These are phyloP conservation scores for Sitophilus oryzae DNA, from an alignment of 1,140 invertebrate genomes.

Conservation along the genomic window DNA sequence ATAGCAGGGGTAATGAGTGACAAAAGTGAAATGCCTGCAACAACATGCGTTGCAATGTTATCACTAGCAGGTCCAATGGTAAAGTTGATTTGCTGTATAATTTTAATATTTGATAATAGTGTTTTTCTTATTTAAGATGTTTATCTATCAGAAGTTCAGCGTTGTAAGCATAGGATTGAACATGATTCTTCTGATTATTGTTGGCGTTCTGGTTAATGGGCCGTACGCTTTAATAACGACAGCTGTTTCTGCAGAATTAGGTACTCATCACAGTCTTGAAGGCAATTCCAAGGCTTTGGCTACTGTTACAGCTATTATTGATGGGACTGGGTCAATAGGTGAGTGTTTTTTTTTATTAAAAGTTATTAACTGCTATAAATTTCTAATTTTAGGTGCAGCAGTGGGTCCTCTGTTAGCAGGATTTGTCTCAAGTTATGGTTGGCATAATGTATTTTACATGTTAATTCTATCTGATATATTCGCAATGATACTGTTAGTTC, in stretches of 20 bases:
- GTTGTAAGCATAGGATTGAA: constrained; percentile 56
- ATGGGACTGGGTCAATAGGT: constrained; percentile 91
- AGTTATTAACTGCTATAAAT: not conserved
- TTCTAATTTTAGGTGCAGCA: constrained; percentile 64
- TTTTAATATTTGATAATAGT: constrained; percentile 1
- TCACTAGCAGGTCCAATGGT: constrained; percentile 76
- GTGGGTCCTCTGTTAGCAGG: constrained; percentile 86
- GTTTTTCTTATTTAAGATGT: constrained; percentile 55
- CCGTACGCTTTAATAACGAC: constrained; percentile 95
- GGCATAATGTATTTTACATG: constrained; percentile 90
- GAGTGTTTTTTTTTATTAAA: constrained; percentile 25
- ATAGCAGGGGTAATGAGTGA: constrained; percentile 82
- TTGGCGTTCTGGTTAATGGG: constrained; percentile 85
- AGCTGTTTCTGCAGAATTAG: constrained; percentile 89
- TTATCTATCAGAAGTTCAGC: constrained; percentile 71
- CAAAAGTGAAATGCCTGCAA: constrained; percentile 73
- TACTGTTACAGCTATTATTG: constrained; percentile 94
- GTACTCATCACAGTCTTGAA: constrained; percentile 77
- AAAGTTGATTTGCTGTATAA: constrained; percentile 35
- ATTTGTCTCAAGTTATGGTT: constrained; percentile 65
- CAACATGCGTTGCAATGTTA: constrained; percentile 80
- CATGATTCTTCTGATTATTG: constrained; percentile 65
- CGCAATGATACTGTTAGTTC: constrained; percentile 65
- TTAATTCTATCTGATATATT: constrained; percentile 76
- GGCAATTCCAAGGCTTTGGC: constrained; percentile 86